These are phyloP conservation scores for Catalaphyllia jardinei DNA, from an alignment of 64 coral and sea anemone genomes.

Conservation along the genomic window DNA sequence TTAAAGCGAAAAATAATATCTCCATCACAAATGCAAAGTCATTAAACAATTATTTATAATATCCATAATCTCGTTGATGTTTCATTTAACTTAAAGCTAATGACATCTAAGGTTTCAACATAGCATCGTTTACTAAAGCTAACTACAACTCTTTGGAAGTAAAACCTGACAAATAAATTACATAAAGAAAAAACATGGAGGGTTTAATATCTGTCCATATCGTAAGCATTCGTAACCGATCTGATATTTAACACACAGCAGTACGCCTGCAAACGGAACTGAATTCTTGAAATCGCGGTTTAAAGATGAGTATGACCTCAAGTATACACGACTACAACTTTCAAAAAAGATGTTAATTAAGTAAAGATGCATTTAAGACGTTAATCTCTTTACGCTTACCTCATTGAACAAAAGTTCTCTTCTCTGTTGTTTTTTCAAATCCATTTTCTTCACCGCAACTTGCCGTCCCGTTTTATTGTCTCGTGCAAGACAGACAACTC, in stretches of 20 bases:
- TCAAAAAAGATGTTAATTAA: not conserved
- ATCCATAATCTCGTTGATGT: no score
- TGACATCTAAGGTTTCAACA: not conserved
- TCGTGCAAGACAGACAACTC: conserved; percentile 88
- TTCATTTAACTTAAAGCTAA: no score
- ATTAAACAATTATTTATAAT: no score
- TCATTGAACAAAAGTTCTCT: conserved; percentile 98
- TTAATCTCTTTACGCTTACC: conserved; percentile 51
- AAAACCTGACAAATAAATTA: not conserved
- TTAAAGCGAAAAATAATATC: not conserved
- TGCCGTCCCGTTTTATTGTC: conserved; percentile 92
- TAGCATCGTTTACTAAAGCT: not conserved
- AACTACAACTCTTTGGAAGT: not conserved
- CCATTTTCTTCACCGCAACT: conserved; percentile 99
- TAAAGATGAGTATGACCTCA: no score
- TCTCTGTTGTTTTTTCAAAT: conserved; percentile 94
- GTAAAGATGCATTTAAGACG: not conserved
- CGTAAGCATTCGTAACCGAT: no score
- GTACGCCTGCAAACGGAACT: no score
- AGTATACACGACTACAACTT: no score
- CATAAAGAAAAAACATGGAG: not conserved
- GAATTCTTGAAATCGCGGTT: no score
- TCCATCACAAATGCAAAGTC: not conserved
- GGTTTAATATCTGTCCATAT: no score
- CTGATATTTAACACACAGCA: no score